phyloP scores from a whole-genome alignment of 2,888 invertebrate genomes.

The Stramonita haemastoma region DNA sequence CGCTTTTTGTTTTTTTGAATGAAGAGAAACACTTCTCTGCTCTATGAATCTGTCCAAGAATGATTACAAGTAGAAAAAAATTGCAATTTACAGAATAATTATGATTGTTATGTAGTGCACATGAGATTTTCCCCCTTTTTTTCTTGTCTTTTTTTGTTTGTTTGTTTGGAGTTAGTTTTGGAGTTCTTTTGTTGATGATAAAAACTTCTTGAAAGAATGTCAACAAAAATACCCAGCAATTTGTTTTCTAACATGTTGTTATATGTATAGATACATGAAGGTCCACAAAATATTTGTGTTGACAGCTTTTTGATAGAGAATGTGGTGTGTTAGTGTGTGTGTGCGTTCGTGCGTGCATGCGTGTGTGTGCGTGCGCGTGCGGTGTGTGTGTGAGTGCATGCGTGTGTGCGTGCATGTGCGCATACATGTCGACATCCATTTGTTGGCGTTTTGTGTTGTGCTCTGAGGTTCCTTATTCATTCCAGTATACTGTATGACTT shows the following conservation, averaged over 20 bases:
- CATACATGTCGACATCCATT: too few species aligned
- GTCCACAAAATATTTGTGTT: neutral
- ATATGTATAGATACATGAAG: neutral
- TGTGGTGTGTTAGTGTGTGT: constrained; percentile 25
- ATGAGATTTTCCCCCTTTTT: too few species aligned
- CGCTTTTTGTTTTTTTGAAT: too few species aligned
- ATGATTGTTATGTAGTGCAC: too few species aligned
- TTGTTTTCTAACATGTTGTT: neutral
- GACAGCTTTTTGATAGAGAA: neutral
- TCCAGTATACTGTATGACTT: too few species aligned
- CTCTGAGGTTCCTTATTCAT: too few species aligned
- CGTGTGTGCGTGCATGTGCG: neutral
- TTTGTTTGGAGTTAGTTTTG: neutral
- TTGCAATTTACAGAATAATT: too few species aligned
- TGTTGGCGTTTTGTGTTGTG: too few species aligned
- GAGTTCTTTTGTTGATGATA: neutral
- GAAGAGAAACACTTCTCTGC: too few species aligned
- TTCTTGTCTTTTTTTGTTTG: constrained; percentile 20
- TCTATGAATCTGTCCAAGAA: too few species aligned
- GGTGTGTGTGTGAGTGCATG: neutral
- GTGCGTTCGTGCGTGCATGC: neutral
- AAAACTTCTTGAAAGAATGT: neutral
- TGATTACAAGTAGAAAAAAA: too few species aligned
- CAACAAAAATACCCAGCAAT: too few species aligned
- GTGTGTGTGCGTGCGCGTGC: constrained; percentile 1